Evolutionary conservation across 1,140 invertebrate species (phyloP).

Genomic region (Eriocheir sinensis): DNA sequence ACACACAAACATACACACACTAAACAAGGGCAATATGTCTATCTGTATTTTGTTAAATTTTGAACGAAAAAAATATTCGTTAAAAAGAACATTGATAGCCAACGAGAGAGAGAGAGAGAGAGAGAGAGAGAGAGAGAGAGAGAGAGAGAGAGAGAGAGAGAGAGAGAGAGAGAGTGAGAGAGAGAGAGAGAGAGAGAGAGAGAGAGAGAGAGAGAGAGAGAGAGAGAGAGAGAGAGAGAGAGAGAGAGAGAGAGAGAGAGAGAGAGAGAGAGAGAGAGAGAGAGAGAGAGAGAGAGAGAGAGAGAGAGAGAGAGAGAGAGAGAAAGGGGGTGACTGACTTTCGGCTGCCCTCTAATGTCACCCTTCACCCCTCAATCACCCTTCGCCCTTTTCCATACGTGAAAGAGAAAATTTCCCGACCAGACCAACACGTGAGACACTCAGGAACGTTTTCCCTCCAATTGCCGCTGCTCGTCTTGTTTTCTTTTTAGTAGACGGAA

Average conservation of each 20-base stretch:
- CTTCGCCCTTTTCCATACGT: background rate
- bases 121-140: too few species aligned
- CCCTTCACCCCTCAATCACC: background rate
- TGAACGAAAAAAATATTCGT: too few species aligned
- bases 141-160: too few species aligned
- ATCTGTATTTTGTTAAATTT: too few species aligned
- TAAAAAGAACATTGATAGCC: too few species aligned
- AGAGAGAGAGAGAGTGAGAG: conserved; percentile 2
- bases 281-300: conserved; percentile 18
- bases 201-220: conserved; percentile 5
- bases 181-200: conserved; percentile 18
- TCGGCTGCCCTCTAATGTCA: background rate
- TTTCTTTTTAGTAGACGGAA: background rate
- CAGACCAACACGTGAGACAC: too few species aligned
- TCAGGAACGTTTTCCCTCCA: background rate
- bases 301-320: conserved; percentile 22
- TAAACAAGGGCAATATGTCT: too few species aligned
- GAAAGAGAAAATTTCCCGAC: background rate
- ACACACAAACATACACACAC: too few species aligned
- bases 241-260: background rate
- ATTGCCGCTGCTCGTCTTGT: background rate
- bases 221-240: background rate
- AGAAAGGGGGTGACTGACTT: background rate
- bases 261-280: background rate
- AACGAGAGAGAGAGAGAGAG: too few species aligned